Percentiles rank a stretch among this genome's conserved stretches.
These are phyloP conservation scores for Pomatorhinus ruficollis DNA, from an alignment of 2,113 vertebrate species.

Conservation along the genomic window DNA sequence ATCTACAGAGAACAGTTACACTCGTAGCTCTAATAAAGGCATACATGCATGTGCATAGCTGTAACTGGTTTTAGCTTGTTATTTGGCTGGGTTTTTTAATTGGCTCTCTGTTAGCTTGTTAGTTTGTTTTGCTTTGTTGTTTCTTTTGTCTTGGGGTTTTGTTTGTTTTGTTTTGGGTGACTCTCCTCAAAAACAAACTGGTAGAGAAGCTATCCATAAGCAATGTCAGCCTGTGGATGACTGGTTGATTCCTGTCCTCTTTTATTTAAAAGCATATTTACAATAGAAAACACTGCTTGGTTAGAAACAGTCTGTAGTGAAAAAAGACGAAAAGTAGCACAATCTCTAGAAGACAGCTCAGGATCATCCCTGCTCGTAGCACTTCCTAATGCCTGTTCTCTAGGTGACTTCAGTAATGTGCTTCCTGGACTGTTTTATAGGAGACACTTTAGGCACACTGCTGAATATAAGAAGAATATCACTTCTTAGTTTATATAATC, in stretches of 20 bases:
- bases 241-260: not conserved
- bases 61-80: not conserved
- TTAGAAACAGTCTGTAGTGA: not conserved
- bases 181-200: not conserved
- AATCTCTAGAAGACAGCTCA: not conserved
- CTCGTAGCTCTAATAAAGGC: not conserved
- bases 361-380: not conserved
- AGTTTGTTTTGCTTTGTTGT: not conserved
- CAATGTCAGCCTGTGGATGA: not conserved
- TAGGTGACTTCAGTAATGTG: not conserved
- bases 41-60: not conserved
- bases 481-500: not conserved
- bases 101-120: not conserved
- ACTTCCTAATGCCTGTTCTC: not conserved
- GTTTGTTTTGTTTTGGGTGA: not conserved
- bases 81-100: not conserved
- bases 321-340: not conserved
- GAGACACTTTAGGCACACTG: not conserved
- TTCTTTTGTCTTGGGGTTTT: not conserved
- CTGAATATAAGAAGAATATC: not conserved
- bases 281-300: not conserved
- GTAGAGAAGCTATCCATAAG: not conserved
- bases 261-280: not conserved
- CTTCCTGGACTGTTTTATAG: not conserved
- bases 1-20: not conserved